Percentiles rank a stretch among this genome's conserved stretches.
phyloP scores from a whole-genome alignment of 2,888 invertebrate species.

The Tipula helvola region DNA sequence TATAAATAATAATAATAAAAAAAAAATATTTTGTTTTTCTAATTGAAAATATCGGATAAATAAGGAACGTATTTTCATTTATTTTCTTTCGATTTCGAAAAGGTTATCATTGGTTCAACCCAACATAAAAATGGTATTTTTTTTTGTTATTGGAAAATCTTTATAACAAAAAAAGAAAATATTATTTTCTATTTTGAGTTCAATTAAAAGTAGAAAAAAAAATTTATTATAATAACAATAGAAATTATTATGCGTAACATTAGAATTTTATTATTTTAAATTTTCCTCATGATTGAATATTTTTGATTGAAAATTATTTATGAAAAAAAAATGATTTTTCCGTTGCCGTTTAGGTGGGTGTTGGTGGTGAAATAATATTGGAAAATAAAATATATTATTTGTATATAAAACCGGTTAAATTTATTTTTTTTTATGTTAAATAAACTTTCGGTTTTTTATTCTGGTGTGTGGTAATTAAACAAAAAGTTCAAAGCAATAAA shows the following conservation, averaged over 20 bases:
- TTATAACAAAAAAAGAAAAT: not conserved
- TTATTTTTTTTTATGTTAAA: not conserved
- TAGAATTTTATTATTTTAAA: not conserved
- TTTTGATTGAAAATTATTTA: not conserved
- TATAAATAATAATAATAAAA: not conserved
- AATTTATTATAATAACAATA: not conserved
- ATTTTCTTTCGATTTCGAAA: not conserved
- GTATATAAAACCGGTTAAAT: not conserved
- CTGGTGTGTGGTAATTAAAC: not conserved
- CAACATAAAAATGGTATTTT: not conserved
- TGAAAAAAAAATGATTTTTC: not conserved
- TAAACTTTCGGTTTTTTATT: not conserved
- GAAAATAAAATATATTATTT: not conserved
- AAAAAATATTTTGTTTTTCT: not conserved
- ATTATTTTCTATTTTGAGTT: not conserved
- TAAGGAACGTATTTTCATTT: not conserved
- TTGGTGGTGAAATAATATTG: not conserved
- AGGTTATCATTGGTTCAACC: not conserved
- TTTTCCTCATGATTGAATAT: not conserved
- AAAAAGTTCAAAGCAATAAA: not conserved
- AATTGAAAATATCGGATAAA: not conserved
- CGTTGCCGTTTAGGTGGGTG: not conserved
- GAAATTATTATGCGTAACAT: not conserved
- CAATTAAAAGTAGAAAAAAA: not conserved
- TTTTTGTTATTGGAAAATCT: not conserved